These are phyloP conservation scores for Macrosteles quadrilineatus DNA, from an alignment of 1,140 invertebrate genomes.

Conservation along the genomic window DNA sequence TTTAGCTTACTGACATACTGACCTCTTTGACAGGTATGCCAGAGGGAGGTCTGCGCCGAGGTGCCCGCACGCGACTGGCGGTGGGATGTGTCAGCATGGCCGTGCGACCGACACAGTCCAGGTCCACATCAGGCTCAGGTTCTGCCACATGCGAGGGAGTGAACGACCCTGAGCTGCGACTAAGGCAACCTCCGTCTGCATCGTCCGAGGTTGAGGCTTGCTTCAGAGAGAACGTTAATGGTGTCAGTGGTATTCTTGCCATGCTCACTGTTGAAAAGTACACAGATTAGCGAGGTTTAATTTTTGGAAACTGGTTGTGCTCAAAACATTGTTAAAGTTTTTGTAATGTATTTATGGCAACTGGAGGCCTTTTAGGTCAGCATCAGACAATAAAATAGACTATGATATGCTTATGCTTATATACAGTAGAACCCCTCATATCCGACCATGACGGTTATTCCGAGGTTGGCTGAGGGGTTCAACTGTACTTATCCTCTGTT, in stretches of 20 bases:
- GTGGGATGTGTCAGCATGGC: slow-evolving; percentile 64
- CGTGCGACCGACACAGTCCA: slow-evolving; percentile 60
- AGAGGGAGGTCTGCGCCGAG: slow-evolving; percentile 63
- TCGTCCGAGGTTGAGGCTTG: neutral
- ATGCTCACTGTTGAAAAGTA: neutral
- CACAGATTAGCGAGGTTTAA: neutral
- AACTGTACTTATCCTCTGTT: too few relatives aligned
- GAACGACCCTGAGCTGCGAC: slow-evolving; percentile 13
- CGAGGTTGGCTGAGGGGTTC: too few relatives aligned
- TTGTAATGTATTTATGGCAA: too few relatives aligned
- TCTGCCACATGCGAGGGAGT: neutral
- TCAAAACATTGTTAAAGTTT: too few relatives aligned
- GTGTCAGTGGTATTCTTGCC: slow-evolving; percentile 11
- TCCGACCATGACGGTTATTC: too few relatives aligned
- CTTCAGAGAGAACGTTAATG: slow-evolving; percentile 3
- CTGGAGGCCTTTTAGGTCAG: too few relatives aligned
- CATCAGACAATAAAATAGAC: too few relatives aligned
- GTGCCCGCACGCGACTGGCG: slow-evolving; percentile 62
- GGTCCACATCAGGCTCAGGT: slow-evolving; percentile 50
- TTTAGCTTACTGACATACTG: too few relatives aligned
- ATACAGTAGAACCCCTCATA: too few relatives aligned
- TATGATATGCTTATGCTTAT: too few relatives aligned
- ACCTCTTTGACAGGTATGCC: slow-evolving; percentile 36
- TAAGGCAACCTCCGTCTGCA: neutral
- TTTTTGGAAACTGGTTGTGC: too few relatives aligned